Conservation (phyloP, 2,797 vertebrate species). For the Scolopax bukidnonensis region DNA sequence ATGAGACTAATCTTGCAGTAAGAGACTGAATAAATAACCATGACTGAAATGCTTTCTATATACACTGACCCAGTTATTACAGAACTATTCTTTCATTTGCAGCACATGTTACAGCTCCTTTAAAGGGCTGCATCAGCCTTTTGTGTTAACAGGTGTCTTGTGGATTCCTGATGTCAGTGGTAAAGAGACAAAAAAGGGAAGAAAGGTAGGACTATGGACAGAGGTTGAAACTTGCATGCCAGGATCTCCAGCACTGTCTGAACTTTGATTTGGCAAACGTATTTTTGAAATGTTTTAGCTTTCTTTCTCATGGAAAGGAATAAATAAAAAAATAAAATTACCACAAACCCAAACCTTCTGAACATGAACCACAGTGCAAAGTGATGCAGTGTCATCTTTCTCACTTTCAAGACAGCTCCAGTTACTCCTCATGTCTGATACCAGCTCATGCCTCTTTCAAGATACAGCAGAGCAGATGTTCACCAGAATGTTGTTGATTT, state of each 20-base stretch:
- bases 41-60: neutral
- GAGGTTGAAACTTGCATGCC: neutral
- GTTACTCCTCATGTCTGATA: neutral
- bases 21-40: slow-evolving; percentile 12
- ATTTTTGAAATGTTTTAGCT: neutral
- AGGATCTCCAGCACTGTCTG: neutral
- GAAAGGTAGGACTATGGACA: accelerated
- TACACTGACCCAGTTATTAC: neutral
- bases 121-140: neutral
- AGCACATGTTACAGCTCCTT: neutral
- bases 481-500: neutral
- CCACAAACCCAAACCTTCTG: neutral
- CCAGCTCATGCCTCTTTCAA: neutral
- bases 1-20: slow-evolving; percentile 2
- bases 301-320: neutral
- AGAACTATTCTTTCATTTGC: neutral
- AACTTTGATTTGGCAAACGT: neutral
- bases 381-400: slow-evolving; percentile 56
- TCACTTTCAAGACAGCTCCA: slow-evolving; percentile 15
- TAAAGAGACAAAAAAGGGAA: neutral
- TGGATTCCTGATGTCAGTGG: neutral
- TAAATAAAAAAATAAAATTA: neutral
- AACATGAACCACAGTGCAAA: neutral
- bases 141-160: neutral
- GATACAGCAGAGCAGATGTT: neutral